Conservation (phyloP, 2,113 vertebrate genomes). For the Leptobrachium ailaonicum region DNA sequence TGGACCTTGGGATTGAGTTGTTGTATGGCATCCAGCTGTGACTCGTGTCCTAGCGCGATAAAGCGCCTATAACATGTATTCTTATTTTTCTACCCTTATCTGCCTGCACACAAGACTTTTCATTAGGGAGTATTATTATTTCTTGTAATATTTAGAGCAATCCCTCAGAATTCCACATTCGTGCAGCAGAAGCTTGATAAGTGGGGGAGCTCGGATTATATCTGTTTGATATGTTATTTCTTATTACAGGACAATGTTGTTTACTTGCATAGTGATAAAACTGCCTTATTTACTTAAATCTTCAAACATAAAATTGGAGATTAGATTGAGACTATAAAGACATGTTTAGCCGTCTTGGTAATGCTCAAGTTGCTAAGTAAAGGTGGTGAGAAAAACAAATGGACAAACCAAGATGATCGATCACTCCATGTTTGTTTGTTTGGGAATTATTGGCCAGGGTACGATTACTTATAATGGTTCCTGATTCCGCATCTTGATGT, state of each 20-base stretch:
- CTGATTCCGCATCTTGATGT: too few species aligned
- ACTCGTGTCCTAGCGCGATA: constrained; percentile 1
- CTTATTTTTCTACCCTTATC: constrained; percentile 12
- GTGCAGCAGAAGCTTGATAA: not conserved
- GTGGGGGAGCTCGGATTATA: not conserved
- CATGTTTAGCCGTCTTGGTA: too few species aligned
- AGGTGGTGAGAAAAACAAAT: too few species aligned
- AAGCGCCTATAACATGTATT: not conserved
- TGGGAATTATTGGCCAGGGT: too few species aligned
- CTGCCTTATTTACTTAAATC: not conserved
- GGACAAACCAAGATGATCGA: too few species aligned
- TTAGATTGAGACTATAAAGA: too few species aligned
- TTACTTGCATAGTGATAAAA: not conserved
- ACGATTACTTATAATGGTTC: too few species aligned
- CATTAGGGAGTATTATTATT: not conserved
- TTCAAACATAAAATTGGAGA: too few species aligned
- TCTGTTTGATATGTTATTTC: not conserved
- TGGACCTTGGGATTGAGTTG: not conserved
- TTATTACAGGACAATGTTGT: not conserved
- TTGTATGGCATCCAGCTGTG: not conserved
- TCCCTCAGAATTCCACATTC: constrained; percentile 5
- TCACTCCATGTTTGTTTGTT: too few species aligned
- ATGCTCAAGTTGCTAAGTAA: too few species aligned
- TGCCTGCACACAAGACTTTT: not conserved
- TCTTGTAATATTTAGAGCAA: not conserved